Evolutionary conservation across 2,113 vertebrate genomes (phyloP).

Genomic region (Prinia subflava): DNA sequence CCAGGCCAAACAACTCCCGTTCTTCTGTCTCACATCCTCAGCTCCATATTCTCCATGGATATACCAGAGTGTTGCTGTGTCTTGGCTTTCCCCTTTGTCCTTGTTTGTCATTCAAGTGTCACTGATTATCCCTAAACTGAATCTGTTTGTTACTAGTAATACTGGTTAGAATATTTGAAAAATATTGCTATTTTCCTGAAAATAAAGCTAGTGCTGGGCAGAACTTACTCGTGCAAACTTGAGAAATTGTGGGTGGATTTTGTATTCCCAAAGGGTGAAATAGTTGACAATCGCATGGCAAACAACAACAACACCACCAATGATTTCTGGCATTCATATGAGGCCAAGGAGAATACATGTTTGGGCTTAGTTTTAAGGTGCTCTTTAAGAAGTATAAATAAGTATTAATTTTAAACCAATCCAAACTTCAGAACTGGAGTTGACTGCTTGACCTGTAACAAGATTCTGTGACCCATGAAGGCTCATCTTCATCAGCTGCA

Average conservation of each 20-base stretch:
- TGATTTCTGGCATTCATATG: neutral
- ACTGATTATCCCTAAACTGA: neutral
- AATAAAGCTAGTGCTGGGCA: neutral
- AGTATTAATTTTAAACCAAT: neutral
- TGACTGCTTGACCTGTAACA: neutral
- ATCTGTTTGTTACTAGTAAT: neutral
- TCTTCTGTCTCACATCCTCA: neutral
- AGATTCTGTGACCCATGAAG: neutral
- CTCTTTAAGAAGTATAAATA: neutral
- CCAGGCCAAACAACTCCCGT: neutral
- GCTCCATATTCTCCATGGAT: neutral
- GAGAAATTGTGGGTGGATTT: neutral
- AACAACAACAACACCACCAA: neutral
- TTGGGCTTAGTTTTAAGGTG: neutral
- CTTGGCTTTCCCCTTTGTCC: neutral
- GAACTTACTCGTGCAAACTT: neutral
- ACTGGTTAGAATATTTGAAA: neutral
- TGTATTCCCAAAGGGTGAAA: neutral
- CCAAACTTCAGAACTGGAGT: neutral
- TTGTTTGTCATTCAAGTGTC: neutral
- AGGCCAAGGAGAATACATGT: neutral
- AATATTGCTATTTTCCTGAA: neutral
- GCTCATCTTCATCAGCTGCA: neutral
- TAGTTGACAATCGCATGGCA: neutral
- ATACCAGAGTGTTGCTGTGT: neutral